Evolutionary conservation across 2,888 invertebrate species (phyloP), one percentile per base, ranked within the genome.

Genomic region (Drosophila aldrichi): DNA sequence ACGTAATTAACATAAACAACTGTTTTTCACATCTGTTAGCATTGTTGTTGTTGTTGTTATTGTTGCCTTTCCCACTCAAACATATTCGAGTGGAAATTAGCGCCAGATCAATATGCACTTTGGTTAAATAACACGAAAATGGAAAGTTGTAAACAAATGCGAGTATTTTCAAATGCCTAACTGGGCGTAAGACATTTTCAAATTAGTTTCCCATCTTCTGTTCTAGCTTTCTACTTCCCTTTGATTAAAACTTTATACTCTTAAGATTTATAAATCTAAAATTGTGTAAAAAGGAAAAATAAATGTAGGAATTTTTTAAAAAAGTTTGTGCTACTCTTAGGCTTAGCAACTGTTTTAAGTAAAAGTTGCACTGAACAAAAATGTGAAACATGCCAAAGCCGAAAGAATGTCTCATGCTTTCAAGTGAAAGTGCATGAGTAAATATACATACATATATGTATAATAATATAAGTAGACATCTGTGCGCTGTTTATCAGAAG

Each of bases 1-100:
- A 36, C 70, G 76, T 72, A 83, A 83, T 83, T 84, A 83, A 77
- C 85, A 83, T 83, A 83, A 84, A 73, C 82, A 83, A 83, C 82
- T 79, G 82, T 74, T 76, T 64, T 72, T 56, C 48, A 41, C 52
- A 48, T 71, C 68, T 70, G 46, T 61, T 48, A 41, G 60, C 51
- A n/a, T 40, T 57, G 36, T 36, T 36, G 34, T 32, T 6, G 38
- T 10, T 12, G 38, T 10, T 25, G 52, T 5, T 22, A 29, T 61
- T 61, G 32, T 43, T 56, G 41, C 20, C 59, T 63, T 67, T 20
- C 64, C 77, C 67, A 65, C 51, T 63, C 60, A 32, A 58, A 51
- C 54, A 60, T 57, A 58, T 55, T 60, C 43, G 60, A 59, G 54
- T 70, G 59, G 56, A 81, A 83, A 85, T 85, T 85, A 83, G 72